Percentiles rank a stretch among this genome's conserved stretches.
These are phyloP conservation scores for Lycaon pictus DNA, from an alignment of 2,113 vertebrate genomes.

Conservation along the genomic window DNA sequence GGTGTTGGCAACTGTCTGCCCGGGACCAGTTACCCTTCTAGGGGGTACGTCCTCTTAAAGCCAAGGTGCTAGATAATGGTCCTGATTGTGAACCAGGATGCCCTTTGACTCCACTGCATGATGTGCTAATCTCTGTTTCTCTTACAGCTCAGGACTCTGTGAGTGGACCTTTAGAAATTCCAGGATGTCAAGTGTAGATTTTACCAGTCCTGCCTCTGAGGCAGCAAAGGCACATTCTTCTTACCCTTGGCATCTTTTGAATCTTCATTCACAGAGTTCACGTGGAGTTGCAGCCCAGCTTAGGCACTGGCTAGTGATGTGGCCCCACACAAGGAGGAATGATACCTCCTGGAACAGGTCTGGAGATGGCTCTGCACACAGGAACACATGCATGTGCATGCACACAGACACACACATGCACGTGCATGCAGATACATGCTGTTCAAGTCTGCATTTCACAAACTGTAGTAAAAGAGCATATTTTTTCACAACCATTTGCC, in stretches of 20 bases:
- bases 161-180: neutral
- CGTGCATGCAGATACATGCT: neutral
- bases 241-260: neutral
- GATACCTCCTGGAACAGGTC: no score
- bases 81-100: fast-evolving
- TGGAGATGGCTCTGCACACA: neutral
- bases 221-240: neutral
- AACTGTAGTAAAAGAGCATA: neutral
- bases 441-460: neutral
- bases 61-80: fast-evolving
- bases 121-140: fast-evolving
- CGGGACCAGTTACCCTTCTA: fast-evolving
- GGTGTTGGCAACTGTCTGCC: fast-evolving
- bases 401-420: no score
- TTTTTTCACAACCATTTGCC: neutral
- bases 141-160: fast-evolving
- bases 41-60: neutral
- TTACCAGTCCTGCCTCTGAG: neutral
- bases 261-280: neutral
- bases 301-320: neutral
- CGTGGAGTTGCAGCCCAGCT: fast-evolving
- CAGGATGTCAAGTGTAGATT: neutral
- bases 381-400: fast-evolving
- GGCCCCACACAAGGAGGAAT: neutral
- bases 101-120: fast-evolving